Evolutionary conservation across 2,113 vertebrate species (phyloP).

Genomic region (Herpetotheres cachinnans): DNA sequence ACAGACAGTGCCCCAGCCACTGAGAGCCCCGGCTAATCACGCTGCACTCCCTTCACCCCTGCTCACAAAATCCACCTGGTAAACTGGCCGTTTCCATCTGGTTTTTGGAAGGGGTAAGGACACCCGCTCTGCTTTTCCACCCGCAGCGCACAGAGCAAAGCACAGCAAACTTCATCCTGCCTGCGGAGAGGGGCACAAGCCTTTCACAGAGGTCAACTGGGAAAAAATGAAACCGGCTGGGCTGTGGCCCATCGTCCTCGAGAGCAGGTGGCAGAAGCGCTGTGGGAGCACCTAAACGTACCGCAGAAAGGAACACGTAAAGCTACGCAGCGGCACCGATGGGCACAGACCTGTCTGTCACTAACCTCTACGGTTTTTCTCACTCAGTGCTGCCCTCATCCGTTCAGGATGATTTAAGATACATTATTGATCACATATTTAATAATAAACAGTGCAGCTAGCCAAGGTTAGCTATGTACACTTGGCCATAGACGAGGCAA

Average conservation of each 20-base stretch:
- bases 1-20: rapidly evolving
- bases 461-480: rapidly evolving
- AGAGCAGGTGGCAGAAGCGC: neutral
- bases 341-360: neutral
- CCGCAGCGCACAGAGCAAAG: neutral
- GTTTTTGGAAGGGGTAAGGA: neutral
- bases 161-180: neutral
- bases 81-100: rapidly evolving
- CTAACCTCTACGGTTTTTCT: rapidly evolving
- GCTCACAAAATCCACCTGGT: rapidly evolving
- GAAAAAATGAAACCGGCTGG: neutral
- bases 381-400: neutral
- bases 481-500: neutral
- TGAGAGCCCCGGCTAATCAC: neutral
- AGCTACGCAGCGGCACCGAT: neutral
- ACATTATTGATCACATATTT: rapidly evolving
- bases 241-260: neutral
- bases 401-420: rapidly evolving
- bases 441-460: neutral
- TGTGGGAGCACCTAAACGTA: neutral
- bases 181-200: neutral
- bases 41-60: neutral
- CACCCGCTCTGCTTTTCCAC: neutral
- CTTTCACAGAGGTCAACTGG: neutral
- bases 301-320: neutral